Evolutionary conservation across 92 coral and sea anemone genomes (phyloP).

Genomic region (Nematostella vectensis): DNA sequence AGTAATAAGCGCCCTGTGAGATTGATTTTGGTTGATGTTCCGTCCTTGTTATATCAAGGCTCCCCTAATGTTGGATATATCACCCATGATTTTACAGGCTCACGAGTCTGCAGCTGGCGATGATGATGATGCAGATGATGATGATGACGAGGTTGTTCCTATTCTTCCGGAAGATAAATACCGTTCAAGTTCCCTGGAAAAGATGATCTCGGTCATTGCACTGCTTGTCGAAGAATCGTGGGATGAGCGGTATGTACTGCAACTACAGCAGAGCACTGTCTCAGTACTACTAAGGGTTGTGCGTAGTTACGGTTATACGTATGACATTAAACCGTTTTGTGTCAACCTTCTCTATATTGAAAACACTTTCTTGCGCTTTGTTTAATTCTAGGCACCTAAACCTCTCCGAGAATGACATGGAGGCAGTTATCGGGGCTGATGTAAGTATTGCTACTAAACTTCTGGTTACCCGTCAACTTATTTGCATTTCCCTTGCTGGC

Average conservation of each 20-base stretch:
- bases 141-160: conserved; percentile 97
- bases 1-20: too few species aligned
- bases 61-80: too few species aligned
- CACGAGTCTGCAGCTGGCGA: conserved; percentile 65
- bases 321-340: too few species aligned
- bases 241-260: conserved; percentile 57
- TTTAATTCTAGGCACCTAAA: conserved; percentile 52
- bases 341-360: too few species aligned
- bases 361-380: too few species aligned
- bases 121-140: conserved; percentile 93
- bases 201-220: conserved; percentile 92
- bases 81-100: conserved; percentile 8
- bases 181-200: conserved; percentile 82
- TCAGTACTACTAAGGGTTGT: too few species aligned
- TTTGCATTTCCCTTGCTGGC: too few species aligned
- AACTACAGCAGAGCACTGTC: not conserved
- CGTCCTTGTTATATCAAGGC: too few species aligned
- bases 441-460: conserved; percentile 14
- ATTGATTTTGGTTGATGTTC: too few species aligned
- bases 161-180: conserved; percentile 94
- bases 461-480: not conserved
- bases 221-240: conserved; percentile 85
- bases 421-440: conserved; percentile 84
- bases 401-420: conserved; percentile 76
- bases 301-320: too few species aligned